A percentile compares a stretch with the other conserved stretches of the same genome.
Conservation (phyloP, 2,113 vertebrate species). For the Malurus melanocephalus region DNA sequence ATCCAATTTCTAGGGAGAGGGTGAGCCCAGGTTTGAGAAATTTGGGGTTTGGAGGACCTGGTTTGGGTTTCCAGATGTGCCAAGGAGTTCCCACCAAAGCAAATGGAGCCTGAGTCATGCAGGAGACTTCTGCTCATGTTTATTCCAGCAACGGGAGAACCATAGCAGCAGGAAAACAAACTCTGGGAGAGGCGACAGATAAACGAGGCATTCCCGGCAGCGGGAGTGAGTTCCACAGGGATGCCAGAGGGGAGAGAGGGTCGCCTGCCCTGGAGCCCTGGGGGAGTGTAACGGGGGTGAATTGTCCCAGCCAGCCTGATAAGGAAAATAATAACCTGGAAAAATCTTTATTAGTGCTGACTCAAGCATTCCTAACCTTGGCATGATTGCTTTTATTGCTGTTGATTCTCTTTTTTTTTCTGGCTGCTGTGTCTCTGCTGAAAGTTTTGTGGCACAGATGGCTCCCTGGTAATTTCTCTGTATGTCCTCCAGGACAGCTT, state of each 20-base stretch:
- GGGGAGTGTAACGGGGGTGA: not conserved
- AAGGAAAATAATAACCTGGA: not conserved
- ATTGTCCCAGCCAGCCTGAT: not conserved
- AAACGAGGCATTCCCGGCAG: not conserved
- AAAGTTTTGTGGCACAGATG: not conserved
- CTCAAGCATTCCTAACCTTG: not conserved
- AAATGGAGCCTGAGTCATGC: fast-evolving
- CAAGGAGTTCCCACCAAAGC: not conserved
- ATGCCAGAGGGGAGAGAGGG: not conserved
- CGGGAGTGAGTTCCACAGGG: not conserved
- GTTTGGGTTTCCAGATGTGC: not conserved
- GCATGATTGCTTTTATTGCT: not conserved
- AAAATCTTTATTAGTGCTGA: not conserved
- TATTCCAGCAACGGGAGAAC: not conserved
- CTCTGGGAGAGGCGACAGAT: not conserved
- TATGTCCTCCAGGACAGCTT: not conserved
- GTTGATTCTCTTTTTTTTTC: not conserved
- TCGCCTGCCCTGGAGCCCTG: not conserved
- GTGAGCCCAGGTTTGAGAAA: not conserved
- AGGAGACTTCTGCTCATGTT: not conserved
- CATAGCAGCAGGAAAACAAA: slow-evolving; percentile 5
- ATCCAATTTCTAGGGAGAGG: not conserved
- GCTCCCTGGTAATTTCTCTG: not conserved
- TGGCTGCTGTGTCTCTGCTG: not conserved
- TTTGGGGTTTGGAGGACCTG: not conserved